Percentiles rank a stretch among this genome's conserved stretches.
These are phyloP conservation scores for Heteromurus nitidus DNA, from an alignment of 2,888 invertebrate genomes.

Conservation along the genomic window DNA sequence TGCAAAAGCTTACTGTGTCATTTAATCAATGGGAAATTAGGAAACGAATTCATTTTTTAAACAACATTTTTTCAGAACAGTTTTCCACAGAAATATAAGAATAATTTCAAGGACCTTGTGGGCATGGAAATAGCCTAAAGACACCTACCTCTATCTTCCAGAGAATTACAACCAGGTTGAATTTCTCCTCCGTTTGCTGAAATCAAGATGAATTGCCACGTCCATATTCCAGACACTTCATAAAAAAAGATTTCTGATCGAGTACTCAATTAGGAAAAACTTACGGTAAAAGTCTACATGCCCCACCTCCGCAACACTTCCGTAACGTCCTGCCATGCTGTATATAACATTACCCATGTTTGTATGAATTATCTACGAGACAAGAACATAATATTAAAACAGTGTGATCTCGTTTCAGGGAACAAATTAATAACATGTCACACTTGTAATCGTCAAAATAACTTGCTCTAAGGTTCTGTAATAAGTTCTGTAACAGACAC, in stretches of 20 bases:
- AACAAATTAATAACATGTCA: no score
- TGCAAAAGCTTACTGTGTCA: slow-evolving; percentile 40
- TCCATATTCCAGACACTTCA: not conserved
- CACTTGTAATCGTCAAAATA: no score
- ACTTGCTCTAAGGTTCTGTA: no score
- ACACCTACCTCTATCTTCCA: slow-evolving; percentile 34
- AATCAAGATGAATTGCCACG: no score
- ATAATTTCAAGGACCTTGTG: not conserved
- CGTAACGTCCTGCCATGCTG: slow-evolving; percentile 36
- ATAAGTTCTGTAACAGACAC: not conserved
- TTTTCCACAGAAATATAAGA: not conserved
- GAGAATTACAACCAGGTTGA: slow-evolving; percentile 41
- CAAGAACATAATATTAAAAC: not conserved
- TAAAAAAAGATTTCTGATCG: not conserved
- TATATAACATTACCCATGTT: slow-evolving; percentile 48
- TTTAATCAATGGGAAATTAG: not conserved
- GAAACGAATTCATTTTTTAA: not conserved
- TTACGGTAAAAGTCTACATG: slow-evolving; percentile 58
- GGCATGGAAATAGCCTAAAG: not conserved
- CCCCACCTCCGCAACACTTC: slow-evolving; percentile 35
- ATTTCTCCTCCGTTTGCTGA: slow-evolving; percentile 51
- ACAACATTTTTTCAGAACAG: not conserved
- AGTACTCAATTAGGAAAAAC: not conserved
- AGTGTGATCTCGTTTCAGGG: no score
- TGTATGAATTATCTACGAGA: slow-evolving; percentile 48